Conservation (phyloP, 2,113 vertebrate genomes). For the Cisticola juncidis region DNA sequence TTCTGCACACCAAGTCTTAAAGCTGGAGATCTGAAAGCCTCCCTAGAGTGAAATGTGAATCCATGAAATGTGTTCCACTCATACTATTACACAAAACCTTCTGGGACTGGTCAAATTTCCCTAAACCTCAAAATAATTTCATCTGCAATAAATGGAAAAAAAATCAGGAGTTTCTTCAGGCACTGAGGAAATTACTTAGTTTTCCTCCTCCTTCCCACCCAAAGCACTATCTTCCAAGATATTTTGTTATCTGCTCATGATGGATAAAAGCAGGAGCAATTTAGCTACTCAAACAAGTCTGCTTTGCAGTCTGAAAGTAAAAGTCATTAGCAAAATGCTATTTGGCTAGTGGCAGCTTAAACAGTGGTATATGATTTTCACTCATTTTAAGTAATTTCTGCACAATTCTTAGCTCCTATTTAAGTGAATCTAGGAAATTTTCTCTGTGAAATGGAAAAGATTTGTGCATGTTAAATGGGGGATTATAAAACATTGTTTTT, state of each 20-base stretch:
- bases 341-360: conserved; percentile 34
- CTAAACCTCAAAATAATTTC: conserved; percentile 9
- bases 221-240: not conserved
- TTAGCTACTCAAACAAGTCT: conserved; percentile 33
- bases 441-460: conserved; percentile 31
- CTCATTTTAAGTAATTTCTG: conserved; percentile 46
- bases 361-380: conserved; percentile 38
- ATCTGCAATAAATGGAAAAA: not conserved
- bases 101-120: not conserved
- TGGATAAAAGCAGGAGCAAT: not conserved
- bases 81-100: not conserved
- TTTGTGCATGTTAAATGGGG: conserved; percentile 15
- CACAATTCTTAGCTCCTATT: not conserved
- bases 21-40: not conserved
- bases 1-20: not conserved
- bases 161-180: not conserved
- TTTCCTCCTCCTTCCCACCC: not conserved
- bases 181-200: not conserved
- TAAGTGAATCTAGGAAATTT: conserved; percentile 25
- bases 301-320: conserved; percentile 31
- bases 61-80: not conserved
- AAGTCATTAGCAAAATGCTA: conserved; percentile 35
- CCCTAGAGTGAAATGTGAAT: not conserved
- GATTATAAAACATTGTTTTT: conserved; percentile 49
- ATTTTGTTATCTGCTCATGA: conserved; percentile 5